Evolutionary conservation across 2,113 vertebrate species (phyloP), one percentile per base, ranked within the genome.

Genomic region (Malurus alboscapulatus): DNA sequence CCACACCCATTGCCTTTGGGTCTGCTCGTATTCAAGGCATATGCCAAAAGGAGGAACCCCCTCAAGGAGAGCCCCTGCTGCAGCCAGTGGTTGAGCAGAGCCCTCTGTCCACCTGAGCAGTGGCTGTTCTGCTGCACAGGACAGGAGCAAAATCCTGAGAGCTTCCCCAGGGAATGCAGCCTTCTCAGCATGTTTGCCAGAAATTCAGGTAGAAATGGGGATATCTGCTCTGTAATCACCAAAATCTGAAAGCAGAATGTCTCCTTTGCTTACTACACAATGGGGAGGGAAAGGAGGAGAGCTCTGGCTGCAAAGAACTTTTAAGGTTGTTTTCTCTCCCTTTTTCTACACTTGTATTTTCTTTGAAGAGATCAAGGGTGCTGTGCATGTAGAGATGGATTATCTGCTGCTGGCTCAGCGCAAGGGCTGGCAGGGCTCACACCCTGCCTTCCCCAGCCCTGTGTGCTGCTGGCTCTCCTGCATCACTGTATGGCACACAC

Each of bases 401-500:
- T 25, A 7, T 42, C 55, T 80, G 34, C 71, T 78, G 16, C 47
- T 3, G 2, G 22, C 38, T 55, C 67, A 77, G 80, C 24, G 14
- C 59, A 20, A 22, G 36, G 40, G n/a, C 34, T 4, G 1, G 15
- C 32, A 61, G 0, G 1, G 54, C 55, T 59, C 29, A 17, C 29
- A 2, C 24, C 55, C 34, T 48, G 19, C 82, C 7, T 20, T 21
- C 20, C 62, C 58, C 59, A 73, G 27, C 42, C 58, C 29, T 6
- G 17, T 8, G 12, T 75, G 53, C 44, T 75, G 51, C 4, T 8
- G 34, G 30, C 17, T 59, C 36, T 65, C 72, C 86, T 44, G 34
- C 34, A 17, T 15, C 3, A 0, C 68, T 65, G 30, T 1, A 6
- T 14, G 20, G 74, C 25, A 7, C 1, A 6, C 1, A 13, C n/a